A percentile compares a stretch with the other conserved stretches of the same genome.
These are phyloP conservation scores for Dromiciops gliroides DNA, from an alignment of 2,113 vertebrate genomes.

Conservation along the genomic window DNA sequence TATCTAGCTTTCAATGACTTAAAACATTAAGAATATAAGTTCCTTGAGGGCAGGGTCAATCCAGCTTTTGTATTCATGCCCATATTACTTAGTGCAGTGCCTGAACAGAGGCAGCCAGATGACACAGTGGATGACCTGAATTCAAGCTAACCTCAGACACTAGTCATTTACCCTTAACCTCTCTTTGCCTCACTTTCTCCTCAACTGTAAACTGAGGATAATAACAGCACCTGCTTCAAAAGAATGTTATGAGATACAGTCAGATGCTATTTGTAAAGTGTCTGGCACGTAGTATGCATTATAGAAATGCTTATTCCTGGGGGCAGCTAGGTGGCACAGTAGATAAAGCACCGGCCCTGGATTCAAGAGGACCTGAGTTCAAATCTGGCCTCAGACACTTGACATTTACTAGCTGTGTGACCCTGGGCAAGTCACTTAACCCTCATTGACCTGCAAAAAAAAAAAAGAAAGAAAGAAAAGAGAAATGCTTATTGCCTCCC, in stretches of 20 bases:
- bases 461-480: too few relatives aligned
- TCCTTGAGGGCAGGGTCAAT: neutral
- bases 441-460: too few relatives aligned
- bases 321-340: too few relatives aligned
- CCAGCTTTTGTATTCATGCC: neutral
- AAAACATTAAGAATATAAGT: neutral
- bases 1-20: neutral
- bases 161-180: neutral
- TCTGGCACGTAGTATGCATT: neutral
- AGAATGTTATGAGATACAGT: neutral
- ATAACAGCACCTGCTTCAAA: neutral
- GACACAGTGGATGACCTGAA: neutral
- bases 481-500: neutral
- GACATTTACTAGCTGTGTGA: too few relatives aligned
- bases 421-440: too few relatives aligned
- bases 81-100: neutral
- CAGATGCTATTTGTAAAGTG: neutral
- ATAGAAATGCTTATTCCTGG: neutral
- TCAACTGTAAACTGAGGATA: neutral
- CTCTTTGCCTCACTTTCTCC: neutral
- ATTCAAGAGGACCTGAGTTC: too few relatives aligned
- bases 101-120: neutral
- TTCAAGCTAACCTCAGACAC: neutral
- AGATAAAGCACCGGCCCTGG: too few relatives aligned
- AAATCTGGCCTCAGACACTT: too few relatives aligned